Percentiles rank a stretch among this genome's conserved stretches.
Evolutionary conservation across 2,113 vertebrate species (phyloP).

Genomic region (Cyprinodon brontotheroides): DNA sequence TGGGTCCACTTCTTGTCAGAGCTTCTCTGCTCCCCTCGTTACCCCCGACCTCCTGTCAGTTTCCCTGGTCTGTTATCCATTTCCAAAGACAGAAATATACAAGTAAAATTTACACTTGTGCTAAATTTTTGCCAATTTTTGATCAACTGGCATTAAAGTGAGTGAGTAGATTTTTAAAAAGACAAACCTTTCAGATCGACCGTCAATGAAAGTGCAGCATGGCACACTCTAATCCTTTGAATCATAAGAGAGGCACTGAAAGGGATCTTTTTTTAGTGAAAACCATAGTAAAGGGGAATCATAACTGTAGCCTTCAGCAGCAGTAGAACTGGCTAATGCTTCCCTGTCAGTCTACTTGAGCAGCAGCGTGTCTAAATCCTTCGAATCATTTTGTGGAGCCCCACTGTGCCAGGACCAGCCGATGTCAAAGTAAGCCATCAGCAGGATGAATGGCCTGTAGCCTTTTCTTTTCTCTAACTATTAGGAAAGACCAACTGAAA

Average conservation of each 20-base stretch:
- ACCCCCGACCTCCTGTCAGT: no score
- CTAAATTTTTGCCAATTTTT: neutral
- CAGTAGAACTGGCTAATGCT: conserved; percentile 27
- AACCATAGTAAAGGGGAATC: neutral
- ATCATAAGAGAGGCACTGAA: neutral
- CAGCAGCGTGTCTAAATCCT: conserved; percentile 34
- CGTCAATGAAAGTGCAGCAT: neutral
- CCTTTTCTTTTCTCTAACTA: conserved; percentile 60
- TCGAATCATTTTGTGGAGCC: conserved; percentile 21
- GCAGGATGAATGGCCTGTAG: conserved; percentile 51
- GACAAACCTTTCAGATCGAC: neutral
- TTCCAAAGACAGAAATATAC: no score
- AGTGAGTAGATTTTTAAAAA: neutral
- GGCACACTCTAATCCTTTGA: neutral
- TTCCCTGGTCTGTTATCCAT: no score
- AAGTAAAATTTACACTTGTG: neutral
- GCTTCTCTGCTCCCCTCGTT: no score
- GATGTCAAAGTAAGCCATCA: conserved; percentile 70
- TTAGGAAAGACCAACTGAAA: conserved; percentile 62
- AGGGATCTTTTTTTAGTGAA: conserved; percentile 2
- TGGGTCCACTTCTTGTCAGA: no score
- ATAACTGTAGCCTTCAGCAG: conserved; percentile 26
- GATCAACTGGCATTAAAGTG: neutral
- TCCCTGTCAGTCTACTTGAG: conserved; percentile 41
- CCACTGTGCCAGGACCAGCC: conserved; percentile 59